Evolutionary conservation across 2,888 invertebrate species (phyloP), one percentile per base, ranked within the genome.

Genomic region (Ceratothoa steindachneri): DNA sequence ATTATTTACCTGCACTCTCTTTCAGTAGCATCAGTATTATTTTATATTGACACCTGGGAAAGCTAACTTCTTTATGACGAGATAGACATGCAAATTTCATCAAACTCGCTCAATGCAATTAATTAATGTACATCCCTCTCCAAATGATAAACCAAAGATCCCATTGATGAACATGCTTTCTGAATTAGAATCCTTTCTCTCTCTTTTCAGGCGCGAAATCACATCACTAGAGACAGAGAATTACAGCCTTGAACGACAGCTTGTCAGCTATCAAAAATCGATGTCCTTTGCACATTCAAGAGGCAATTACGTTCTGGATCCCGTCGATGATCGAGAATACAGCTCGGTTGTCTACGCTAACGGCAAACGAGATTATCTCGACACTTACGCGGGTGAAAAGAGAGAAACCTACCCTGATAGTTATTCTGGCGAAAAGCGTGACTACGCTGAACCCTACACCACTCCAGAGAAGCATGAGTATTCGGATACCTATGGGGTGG

Each of bases 231-330:
- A 92, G 84, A 89, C 91, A n/a, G 93, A 93, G 84, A 93, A 93
- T 84, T 90, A 91, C 84, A 90, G 90, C 77, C 86, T 93, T 82
- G 93, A 93, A 85, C 87, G 91, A 81, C 92, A 93, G 84, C 85
- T 93, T 80, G 90, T 92, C 86, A 91, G 90, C 84, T 92, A 92
- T 84, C 92, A 93, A 85, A 90, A 91, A 84, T 90, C 90, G 83
- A 87, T 92, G 79, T 90, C 91, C 67, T 89, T 88, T 82, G 90
- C 90, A 67, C 90, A 90, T 84, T 89, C 90, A 65, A 87, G 84
- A 31, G 88, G 87, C 2, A 60, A 24, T 24, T 60, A 60, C 60
- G 60, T 60, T 24, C 12, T 60, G 19, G 60, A 60, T 4, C 60
- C 60, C 12, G 60, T 60, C 24, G 1, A 1, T 60, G n/a, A 60